These are phyloP conservation scores for Rhagophthalmus giganteus DNA, from an alignment of 2,888 invertebrate species.

Conservation along the genomic window DNA sequence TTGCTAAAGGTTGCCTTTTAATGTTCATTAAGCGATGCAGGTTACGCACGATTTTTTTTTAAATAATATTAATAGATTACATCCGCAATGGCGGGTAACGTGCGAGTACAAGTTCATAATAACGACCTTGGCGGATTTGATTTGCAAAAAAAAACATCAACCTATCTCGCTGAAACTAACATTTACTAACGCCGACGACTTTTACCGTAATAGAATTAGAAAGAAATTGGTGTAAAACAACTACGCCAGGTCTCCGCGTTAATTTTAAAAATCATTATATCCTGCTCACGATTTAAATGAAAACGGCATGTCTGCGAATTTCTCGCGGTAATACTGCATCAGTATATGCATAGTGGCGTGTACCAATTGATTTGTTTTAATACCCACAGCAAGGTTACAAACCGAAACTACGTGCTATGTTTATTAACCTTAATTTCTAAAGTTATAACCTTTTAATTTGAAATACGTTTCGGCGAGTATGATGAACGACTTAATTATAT, in stretches of 20 bases:
- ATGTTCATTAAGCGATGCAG: neutral
- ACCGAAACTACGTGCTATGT: conserved; percentile 6
- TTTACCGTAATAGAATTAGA: neutral
- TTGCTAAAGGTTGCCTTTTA: neutral
- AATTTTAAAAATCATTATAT: conserved; percentile 12
- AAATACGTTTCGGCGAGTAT: conserved; percentile 9
- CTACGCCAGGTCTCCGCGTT: no score
- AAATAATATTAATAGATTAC: neutral
- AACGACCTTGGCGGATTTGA: no score
- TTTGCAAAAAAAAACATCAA: no score
- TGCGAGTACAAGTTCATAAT: no score
- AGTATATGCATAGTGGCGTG: no score
- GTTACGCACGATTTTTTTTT: neutral
- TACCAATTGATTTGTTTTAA: conserved; percentile 4
- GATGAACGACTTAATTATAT: conserved; percentile 12
- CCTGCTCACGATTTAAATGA: conserved; percentile 6
- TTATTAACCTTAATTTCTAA: conserved; percentile 18
- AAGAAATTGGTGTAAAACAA: neutral
- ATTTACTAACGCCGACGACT: no score
- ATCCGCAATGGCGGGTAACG: no score
- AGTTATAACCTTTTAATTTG: conserved; percentile 10
- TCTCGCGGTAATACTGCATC: neutral
- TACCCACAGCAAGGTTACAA: conserved; percentile 10
- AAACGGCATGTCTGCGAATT: conserved; percentile 4
- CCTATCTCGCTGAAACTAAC: no score